phyloP scores from a whole-genome alignment of 2,113 vertebrate species.

The Neoarius graeffei region DNA sequence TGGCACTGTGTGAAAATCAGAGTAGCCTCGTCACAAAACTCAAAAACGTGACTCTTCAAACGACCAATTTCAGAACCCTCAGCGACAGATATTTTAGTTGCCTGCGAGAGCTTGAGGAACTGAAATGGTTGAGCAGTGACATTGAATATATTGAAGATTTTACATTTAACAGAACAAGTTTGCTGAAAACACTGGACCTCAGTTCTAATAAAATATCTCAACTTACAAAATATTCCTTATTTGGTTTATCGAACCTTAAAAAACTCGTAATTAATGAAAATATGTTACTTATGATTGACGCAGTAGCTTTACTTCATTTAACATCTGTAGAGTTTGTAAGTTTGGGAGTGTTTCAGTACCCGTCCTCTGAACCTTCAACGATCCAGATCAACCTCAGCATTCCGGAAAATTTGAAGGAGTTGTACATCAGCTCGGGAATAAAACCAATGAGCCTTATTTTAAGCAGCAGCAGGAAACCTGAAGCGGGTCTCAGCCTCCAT shows the following conservation, averaged over 20 bases:
- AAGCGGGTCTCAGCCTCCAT: not conserved
- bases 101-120: constrained; percentile 3
- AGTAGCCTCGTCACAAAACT: not conserved
- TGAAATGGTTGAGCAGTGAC: not conserved
- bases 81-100: constrained; percentile 3
- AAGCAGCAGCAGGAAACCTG: not conserved
- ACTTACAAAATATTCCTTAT: constrained; percentile 22
- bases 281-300: not conserved
- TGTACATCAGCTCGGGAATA: constrained; percentile 27
- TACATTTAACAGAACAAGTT: constrained; percentile 19
- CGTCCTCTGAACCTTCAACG: not conserved
- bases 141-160: constrained; percentile 29
- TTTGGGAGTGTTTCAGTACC: constrained; percentile 7
- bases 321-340: constrained; percentile 3
- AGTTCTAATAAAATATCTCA: constrained; percentile 15
- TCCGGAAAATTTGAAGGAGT: constrained; percentile 21
- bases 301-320: constrained; percentile 14
- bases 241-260: constrained; percentile 22
- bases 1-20: constrained; percentile 35
- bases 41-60: not conserved
- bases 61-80: not conserved
- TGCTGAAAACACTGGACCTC: constrained; percentile 3
- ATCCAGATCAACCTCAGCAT: constrained; percentile 32
- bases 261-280: constrained; percentile 10
- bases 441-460: constrained; percentile 31